These are phyloP conservation scores for Formica aserva DNA, from an alignment of 2,888 invertebrate species.

Conservation along the genomic window DNA sequence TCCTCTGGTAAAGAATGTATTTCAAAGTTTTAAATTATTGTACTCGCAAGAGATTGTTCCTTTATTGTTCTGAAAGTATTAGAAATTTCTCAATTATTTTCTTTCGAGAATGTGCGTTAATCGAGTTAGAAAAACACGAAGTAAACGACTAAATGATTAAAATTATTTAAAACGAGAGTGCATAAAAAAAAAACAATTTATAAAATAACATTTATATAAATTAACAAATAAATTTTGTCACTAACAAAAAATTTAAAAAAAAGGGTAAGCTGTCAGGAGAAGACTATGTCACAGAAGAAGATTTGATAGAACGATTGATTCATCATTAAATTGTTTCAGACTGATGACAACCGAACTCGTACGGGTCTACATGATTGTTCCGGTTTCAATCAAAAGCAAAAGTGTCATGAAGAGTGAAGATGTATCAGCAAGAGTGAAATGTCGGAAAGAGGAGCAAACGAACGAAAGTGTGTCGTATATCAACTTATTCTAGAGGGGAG, in stretches of 20 bases:
- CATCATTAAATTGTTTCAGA: background rate
- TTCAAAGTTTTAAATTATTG: background rate
- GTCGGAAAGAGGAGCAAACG: constrained; percentile 49
- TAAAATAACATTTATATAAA: background rate
- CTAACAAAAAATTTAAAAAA: background rate
- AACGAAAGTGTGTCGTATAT: constrained; percentile 73
- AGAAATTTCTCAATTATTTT: background rate
- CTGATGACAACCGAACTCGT: background rate
- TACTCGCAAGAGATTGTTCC: background rate
- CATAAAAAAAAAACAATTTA: background rate
- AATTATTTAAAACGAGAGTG: background rate
- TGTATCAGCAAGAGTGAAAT: constrained; percentile 34
- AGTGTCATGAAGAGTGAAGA: constrained; percentile 48
- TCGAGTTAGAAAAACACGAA: too few relatives aligned
- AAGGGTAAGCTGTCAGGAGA: background rate
- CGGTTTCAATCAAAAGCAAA: constrained; percentile 33
- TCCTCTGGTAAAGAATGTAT: background rate
- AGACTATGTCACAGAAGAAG: background rate
- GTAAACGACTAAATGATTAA: background rate
- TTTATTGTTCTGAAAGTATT: background rate
- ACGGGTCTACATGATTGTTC: background rate
- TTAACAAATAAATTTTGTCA: background rate
- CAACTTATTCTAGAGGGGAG: constrained; percentile 69
- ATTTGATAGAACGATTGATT: background rate
- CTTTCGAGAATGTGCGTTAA: background rate